Base-by-base conservation (phyloP, 2,888 invertebrate genomes). In the Teleogryllus oceanicus region DNA sequence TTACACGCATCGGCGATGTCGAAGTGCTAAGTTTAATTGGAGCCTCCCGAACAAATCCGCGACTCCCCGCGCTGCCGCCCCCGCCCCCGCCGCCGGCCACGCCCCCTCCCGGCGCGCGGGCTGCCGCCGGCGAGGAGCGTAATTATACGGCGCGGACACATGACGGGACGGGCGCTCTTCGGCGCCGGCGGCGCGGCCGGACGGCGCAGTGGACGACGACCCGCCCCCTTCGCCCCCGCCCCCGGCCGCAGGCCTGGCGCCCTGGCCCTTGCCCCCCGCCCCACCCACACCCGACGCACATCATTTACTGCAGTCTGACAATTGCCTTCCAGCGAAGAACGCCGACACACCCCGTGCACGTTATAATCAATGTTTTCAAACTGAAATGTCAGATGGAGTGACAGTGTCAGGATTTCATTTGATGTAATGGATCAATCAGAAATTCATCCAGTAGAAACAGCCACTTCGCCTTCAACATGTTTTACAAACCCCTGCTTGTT, bases 1-100 rank as follows among this genome's bases (percentile, higher is more conserved):
- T 62, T 62, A 62, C 62, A 62, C 62, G 62, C 62, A 62, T 62
- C 62, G 62, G 62, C n/a, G 62, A 62, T 62, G 62, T 62, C 62
- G 62, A 62, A 62, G 62, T 62, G 62, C 62, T 62, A 62, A 62
- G 62, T 62, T 62, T 62, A 62, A 62, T 62, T 62, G 62, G 62
- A 62, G 62, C 62, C 62, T 62, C 62, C 62, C 62, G 62, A 62
- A 62, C 62, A 62, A 62, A 62, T 62, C 62, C 62, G 62, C 62
- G 62, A 18, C 62, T 62, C 62, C 62, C 62, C 13, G n/a, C 62
- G 62, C 62, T 8, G 62, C 16, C 62, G n/a, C 62, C n/a, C 11
- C 16, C 62, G n/a, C n/a, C 62, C 1, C 11, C 62, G n/a, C 62
- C n/a, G 1, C 4, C 62, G 5, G 8, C 62, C 1, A 0, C 11